Conservation (phyloP, 2,797 vertebrate species). For the Denticeps clupeoides region DNA sequence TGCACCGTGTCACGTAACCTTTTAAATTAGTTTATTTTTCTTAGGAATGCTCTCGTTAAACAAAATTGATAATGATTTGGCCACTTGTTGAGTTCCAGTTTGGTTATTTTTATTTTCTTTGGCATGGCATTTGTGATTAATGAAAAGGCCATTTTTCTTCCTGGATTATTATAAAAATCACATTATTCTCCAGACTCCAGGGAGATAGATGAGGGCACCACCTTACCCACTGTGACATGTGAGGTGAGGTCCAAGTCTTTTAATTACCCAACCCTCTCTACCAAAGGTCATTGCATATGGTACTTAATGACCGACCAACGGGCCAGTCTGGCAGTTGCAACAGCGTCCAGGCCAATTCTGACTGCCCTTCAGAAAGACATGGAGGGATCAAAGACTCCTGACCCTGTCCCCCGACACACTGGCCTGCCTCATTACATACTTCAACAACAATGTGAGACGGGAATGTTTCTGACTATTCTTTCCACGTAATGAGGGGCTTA, state of each 20-base stretch:
- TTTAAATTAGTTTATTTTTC: too few relatives aligned
- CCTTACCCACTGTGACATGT: conserved; percentile 27
- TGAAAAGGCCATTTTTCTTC: too few relatives aligned
- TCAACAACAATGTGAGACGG: background rate
- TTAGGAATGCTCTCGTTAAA: too few relatives aligned
- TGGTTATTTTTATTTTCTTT: too few relatives aligned
- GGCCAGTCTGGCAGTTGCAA: conserved; percentile 35
- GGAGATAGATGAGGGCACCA: conserved; percentile 19
- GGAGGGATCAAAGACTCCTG: conserved; percentile 23
- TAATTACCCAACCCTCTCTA: conserved; percentile 47
- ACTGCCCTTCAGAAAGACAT: conserved; percentile 35
- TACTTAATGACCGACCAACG: conserved; percentile 53
- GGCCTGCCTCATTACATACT: conserved; percentile 6
- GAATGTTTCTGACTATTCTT: background rate
- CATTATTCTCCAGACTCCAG: too few relatives aligned
- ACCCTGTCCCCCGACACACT: conserved; percentile 10
- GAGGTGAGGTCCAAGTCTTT: conserved; percentile 41
- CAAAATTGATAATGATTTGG: too few relatives aligned
- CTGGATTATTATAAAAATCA: too few relatives aligned
- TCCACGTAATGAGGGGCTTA: too few relatives aligned
- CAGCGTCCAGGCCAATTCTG: conserved; percentile 28
- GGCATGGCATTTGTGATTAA: too few relatives aligned
- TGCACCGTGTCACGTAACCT: too few relatives aligned
- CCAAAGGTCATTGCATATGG: conserved; percentile 34
- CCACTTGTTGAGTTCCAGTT: too few relatives aligned